phyloP scores from a whole-genome alignment of 2,888 invertebrate genomes.

The Conistra vaccinii region DNA sequence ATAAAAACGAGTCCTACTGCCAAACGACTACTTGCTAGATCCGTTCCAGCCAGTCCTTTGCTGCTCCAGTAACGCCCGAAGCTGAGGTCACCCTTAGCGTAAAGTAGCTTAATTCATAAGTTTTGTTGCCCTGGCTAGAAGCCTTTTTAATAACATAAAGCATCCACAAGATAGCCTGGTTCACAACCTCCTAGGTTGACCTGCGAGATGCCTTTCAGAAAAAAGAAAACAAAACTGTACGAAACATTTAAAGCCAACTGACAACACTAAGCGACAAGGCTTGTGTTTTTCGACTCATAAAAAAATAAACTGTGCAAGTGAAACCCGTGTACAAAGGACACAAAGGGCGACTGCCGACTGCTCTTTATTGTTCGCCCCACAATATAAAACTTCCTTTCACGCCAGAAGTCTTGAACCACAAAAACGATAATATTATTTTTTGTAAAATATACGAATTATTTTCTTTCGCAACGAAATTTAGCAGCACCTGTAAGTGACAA shows the following conservation, averaged over 20 bases:
- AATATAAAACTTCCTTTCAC: slow-evolving; percentile 75
- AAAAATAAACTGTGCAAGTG: slow-evolving; percentile 73
- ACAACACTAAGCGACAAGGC: slow-evolving; percentile 35
- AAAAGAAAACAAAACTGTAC: not conserved
- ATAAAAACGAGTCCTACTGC: not conserved
- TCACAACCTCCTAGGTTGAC: not conserved
- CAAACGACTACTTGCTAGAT: not conserved
- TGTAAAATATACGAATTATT: slow-evolving; percentile 51
- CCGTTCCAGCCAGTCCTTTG: no score
- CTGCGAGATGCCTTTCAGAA: not conserved
- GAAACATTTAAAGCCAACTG: slow-evolving; percentile 23
- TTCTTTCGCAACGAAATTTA: slow-evolving; percentile 43
- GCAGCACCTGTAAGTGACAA: slow-evolving; percentile 53
- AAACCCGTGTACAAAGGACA: slow-evolving; percentile 72
- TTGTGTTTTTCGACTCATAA: slow-evolving; percentile 51
- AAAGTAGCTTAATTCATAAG: not conserved
- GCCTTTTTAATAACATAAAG: not conserved
- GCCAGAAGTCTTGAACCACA: slow-evolving; percentile 70
- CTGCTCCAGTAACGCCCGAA: not conserved
- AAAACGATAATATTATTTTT: slow-evolving; percentile 47
- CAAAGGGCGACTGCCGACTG: slow-evolving; percentile 70
- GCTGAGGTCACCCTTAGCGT: not conserved
- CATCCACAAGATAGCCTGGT: not conserved
- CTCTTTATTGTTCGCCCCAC: slow-evolving; percentile 75
- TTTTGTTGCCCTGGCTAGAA: not conserved